Evolutionary conservation across 2,888 invertebrate species (phyloP).

Genomic region (Leucozona laternaria): DNA sequence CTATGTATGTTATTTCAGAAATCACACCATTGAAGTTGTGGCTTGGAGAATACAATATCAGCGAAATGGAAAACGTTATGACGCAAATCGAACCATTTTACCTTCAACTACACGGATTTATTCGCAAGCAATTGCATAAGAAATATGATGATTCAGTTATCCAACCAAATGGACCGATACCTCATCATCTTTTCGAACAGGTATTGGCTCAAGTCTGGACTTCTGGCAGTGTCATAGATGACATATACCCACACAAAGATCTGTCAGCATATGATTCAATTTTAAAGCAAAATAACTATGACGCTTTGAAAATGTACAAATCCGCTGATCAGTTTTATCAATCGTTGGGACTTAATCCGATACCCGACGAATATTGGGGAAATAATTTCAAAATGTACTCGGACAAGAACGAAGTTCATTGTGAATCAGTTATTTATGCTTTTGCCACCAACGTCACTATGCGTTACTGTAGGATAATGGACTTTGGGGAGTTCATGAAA

Average conservation of each 20-base stretch:
- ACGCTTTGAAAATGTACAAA: constrained; percentile 13
- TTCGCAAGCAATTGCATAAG: constrained; percentile 87
- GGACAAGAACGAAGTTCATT: constrained; percentile 16
- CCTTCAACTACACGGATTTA: constrained; percentile 90
- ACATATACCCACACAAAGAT: constrained; percentile 1
- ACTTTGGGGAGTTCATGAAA: constrained; percentile 69
- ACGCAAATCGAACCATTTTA: constrained; percentile 90
- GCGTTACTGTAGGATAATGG: constrained; percentile 62
- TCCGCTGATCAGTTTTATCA: constrained; percentile 41
- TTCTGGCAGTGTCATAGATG: constrained; percentile 12
- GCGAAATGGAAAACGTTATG: constrained; percentile 87
- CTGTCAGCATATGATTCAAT: constrained; percentile 10
- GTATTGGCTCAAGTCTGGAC: constrained; percentile 60
- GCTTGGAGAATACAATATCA: constrained; percentile 77
- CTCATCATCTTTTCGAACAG: constrained; percentile 88
- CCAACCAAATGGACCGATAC: constrained; percentile 87
- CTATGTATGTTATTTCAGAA: neutral
- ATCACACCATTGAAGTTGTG: neutral
- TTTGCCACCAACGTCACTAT: constrained; percentile 33
- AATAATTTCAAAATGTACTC: neutral
- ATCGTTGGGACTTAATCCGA: constrained; percentile 36
- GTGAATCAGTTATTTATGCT: constrained; percentile 40
- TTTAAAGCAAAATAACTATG: neutral
- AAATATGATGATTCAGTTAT: constrained; percentile 88
- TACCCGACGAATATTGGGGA: constrained; percentile 18